These are phyloP conservation scores for Promerops cafer DNA, from an alignment of 2,113 vertebrate genomes.

Conservation along the genomic window DNA sequence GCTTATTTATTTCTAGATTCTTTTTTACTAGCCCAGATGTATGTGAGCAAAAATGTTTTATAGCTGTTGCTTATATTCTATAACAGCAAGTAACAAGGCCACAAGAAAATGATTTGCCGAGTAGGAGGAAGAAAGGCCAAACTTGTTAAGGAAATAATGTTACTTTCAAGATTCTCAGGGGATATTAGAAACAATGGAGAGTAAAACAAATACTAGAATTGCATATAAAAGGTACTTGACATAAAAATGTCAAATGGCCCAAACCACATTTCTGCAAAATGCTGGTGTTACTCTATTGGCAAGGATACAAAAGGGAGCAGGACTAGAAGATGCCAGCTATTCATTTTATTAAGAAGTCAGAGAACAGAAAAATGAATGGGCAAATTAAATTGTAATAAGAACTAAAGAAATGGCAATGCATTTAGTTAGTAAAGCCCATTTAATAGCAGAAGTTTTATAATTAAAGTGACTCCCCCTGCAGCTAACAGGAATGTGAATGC, in stretches of 20 bases:
- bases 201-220: constrained; percentile 52
- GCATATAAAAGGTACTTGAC: constrained; percentile 40
- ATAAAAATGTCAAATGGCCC: neutral
- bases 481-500: neutral
- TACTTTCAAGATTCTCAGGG: constrained; percentile 53
- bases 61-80: neutral
- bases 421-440: constrained; percentile 16
- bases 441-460: neutral
- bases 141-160: constrained; percentile 60
- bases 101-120: neutral
- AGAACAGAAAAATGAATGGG: constrained; percentile 20
- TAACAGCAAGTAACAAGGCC: neutral
- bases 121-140: constrained; percentile 54
- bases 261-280: constrained; percentile 26
- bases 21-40: neutral
- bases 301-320: neutral
- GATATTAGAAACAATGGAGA: constrained; percentile 54
- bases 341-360: constrained; percentile 24
- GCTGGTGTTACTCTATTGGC: neutral
- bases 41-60: neutral
- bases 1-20: neutral
- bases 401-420: neutral
- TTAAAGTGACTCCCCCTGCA: neutral
- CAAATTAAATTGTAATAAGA: constrained; percentile 16
- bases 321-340: constrained; percentile 5